Evolutionary conservation across 2,888 invertebrate species (phyloP).

Genomic region (Aplocera efformata): DNA sequence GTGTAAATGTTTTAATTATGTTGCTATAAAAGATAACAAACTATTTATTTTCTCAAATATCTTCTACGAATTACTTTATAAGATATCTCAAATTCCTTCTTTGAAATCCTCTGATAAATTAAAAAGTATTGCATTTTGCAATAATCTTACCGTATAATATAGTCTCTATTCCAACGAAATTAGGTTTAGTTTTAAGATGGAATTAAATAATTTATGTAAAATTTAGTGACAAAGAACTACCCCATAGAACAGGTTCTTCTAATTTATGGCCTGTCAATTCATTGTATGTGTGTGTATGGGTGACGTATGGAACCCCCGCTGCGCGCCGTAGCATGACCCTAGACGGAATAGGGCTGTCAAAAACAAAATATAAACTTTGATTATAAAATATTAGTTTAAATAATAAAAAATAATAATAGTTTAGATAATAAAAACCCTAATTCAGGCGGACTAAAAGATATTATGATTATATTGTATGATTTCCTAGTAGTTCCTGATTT

Average conservation of each 20-base stretch:
- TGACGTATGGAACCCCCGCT: slow-evolving; percentile 8
- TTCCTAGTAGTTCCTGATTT: no score
- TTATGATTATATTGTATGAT: no score
- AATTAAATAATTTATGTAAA: slow-evolving; percentile 18
- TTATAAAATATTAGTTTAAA: no score
- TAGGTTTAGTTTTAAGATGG: slow-evolving; percentile 3
- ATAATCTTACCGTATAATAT: neutral
- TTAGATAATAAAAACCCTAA: no score
- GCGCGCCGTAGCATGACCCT: slow-evolving; percentile 7
- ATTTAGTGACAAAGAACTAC: slow-evolving; percentile 54
- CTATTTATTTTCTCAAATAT: no score
- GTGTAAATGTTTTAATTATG: no score
- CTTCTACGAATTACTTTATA: no score
- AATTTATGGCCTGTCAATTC: slow-evolving; percentile 70
- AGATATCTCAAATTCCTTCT: slow-evolving; percentile 14
- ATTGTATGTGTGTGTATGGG: slow-evolving; percentile 32
- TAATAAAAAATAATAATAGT: no score
- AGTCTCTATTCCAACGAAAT: neutral
- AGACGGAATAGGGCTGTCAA: slow-evolving; percentile 9
- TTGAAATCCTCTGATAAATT: slow-evolving; percentile 12
- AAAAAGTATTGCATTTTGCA: slow-evolving; percentile 10
- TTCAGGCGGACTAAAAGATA: no score
- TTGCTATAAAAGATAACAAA: no score
- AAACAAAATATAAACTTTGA: no score
- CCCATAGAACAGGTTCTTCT: slow-evolving; percentile 69